Base-by-base conservation (phyloP, 2,797 vertebrate species). In the Cuniculus paca region DNA sequence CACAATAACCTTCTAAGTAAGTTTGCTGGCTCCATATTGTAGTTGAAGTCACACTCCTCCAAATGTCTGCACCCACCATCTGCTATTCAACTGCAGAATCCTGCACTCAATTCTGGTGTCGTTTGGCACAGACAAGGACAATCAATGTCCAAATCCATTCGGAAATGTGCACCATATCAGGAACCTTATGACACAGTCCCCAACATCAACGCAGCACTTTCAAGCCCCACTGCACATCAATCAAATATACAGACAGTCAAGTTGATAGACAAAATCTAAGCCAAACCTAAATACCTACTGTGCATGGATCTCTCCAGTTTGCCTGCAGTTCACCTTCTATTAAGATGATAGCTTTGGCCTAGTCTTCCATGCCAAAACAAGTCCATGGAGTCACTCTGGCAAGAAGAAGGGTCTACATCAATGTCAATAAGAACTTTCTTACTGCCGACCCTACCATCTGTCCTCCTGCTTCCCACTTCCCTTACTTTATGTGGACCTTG, bases 1-100 rank as follows among this genome's bases (percentile, higher is more conserved):
- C 97, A 34, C 36, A 95, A 87, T 96, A 98, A 97, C 98, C 98
- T 97, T 96, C 92, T 98, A 98, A 98, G 97, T 98, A 98, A 97
- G 97, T 98, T 97, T 97, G 94, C 79, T 97, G 96, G 96, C 97
- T 98, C 88, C 88, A 93, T 87, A 87, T 95, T 96, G 81, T 86
- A 94, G 90, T 95, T 96, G 96, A 97, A 97, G 97, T 93, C 94
- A 97, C 96, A 97, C 96, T 95, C 93, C 97, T 97, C 96, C 96
- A 97, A 97, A 97, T 24, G 97, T 97, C 96, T 98, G 97, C 85
- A 96, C 93, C 97, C 96, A 89, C 97, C 97, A 98, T 98, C 97
- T 98, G 97, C 97, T 97, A 96, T 90, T 92, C 91, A 96, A 97
- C 96, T 28, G 1, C 96, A 97, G 91, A 97, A 97, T 97, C 97